Evolutionary conservation across 2,797 vertebrate genomes (phyloP).

Genomic region (Salarias fasciatus): DNA sequence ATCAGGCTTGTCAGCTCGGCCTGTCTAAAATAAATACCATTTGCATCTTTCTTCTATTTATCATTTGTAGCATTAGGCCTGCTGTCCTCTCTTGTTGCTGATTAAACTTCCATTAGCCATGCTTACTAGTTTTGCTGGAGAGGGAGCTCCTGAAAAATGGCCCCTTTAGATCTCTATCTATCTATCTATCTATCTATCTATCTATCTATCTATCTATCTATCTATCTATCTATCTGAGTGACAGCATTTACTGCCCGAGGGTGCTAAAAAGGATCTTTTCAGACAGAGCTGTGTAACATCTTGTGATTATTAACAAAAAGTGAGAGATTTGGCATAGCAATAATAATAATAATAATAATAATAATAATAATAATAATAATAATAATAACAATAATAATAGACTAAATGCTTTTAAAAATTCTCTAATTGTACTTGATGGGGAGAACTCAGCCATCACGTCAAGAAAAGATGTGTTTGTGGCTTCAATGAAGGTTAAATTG

Average conservation of each 20-base stretch:
- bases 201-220: constrained; percentile 35
- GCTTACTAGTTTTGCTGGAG: constrained; percentile 70
- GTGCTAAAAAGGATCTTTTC: constrained; percentile 4
- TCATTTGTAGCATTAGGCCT: constrained; percentile 80
- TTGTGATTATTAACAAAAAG: neutral
- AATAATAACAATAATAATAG: constrained; percentile 1
- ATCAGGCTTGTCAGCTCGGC: constrained; percentile 70
- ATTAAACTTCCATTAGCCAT: constrained; percentile 86
- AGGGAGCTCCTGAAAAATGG: constrained; percentile 72
- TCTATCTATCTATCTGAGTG: constrained; percentile 1
- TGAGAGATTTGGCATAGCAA: neutral
- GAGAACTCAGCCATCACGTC: neutral
- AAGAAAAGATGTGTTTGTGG: neutral
- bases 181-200: constrained; percentile 30
- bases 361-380: constrained; percentile 4
- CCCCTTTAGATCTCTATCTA: constrained; percentile 76
- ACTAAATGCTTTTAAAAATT: neutral
- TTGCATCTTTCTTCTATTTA: constrained; percentile 80
- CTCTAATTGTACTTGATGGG: neutral
- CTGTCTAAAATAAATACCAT: constrained; percentile 78
- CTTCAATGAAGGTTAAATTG: constrained; percentile 1
- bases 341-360: constrained; percentile 8
- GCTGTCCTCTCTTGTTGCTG: constrained; percentile 81
- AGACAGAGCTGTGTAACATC: no score
- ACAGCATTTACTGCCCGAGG: constrained; percentile 35